Evolutionary conservation across 2,888 invertebrate species (phyloP), one percentile per base, ranked within the genome.

Genomic region (Taphrorychus bicolor): DNA sequence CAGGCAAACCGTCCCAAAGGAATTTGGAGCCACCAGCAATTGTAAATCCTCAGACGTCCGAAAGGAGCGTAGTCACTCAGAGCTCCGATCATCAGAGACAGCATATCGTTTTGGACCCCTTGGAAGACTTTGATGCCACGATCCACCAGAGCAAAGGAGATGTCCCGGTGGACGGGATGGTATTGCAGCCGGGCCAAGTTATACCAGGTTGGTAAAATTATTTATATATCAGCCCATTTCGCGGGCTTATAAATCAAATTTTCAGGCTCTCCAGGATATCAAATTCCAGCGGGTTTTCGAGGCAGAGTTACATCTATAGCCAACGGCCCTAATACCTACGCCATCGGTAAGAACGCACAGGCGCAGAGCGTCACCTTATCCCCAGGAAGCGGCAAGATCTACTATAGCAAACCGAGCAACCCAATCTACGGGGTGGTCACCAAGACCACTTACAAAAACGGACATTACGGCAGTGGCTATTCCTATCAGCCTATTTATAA

Each of bases 211-310:
- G 18, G 51, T 18, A 52, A 41, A 59, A 32, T 45, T n/a, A 45
- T 2, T 24, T 19, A 16, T 22, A 7, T 21, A 48, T n/a, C n/a
- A n/a, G n/a, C n/a, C n/a, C n/a, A n/a, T n/a, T n/a, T n/a, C n/a
- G n/a, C n/a, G n/a, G 14, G 16, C 2, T 54, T 3, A 24, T 17
- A 32, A 32, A 14, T 40, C 3, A 9, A 32, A 1, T 32, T 32
- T 32, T 32, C 17, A 70, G 88, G 93, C 62, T 85, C 88, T 73
- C 84, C 88, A 66, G 87, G 89, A 59, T 87, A 72, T 52, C 75
- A 75, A 73, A 85, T 94, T 80, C 88, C 92, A 65, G 77, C 86
- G 69, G 88, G 93, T 67, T 87, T 90, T 59, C 85, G 91, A 57
- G 90, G 89, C 53, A 86, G 88, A 60, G 87, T 91, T 52, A 81